phyloP scores from a whole-genome alignment of 1,140 invertebrate genomes.

The Saxidomus purpurata region DNA sequence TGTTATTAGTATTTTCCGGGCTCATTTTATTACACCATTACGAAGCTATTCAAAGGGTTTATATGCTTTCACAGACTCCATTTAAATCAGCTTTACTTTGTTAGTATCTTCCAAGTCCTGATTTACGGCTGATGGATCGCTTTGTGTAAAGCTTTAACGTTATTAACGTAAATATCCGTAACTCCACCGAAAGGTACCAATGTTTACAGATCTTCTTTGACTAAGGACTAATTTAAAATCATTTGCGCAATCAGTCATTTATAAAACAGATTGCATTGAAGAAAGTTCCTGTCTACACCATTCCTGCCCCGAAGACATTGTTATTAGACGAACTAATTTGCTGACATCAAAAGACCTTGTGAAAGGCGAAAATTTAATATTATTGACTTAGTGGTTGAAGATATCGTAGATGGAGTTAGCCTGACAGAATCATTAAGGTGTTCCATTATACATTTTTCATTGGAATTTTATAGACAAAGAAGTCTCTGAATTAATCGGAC shows the following conservation, averaged over 20 bases:
- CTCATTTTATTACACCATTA: too few species aligned
- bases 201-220: constrained; percentile 14
- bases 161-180: background rate
- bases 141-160: background rate
- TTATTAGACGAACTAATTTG: constrained; percentile 18
- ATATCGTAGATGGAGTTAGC: constrained; percentile 2
- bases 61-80: too few species aligned
- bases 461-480: constrained; percentile 29
- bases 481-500: constrained; percentile 14
- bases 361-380: background rate
- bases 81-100: too few species aligned
- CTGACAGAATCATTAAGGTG: constrained; percentile 14
- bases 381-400: constrained; percentile 24
- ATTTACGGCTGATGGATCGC: background rate
- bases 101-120: background rate
- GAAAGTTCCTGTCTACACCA: background rate
- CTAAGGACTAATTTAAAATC: background rate
- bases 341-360: background rate
- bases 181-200: background rate
- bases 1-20: too few species aligned
- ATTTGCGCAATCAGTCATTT: constrained; percentile 22
- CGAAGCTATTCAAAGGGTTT: too few species aligned
- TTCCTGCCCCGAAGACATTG: constrained; percentile 1
- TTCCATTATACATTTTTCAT: constrained; percentile 37
- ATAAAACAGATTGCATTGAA: background rate